These are phyloP conservation scores for Geotria australis DNA, from an alignment of 2,797 vertebrate species.

Conservation along the genomic window DNA sequence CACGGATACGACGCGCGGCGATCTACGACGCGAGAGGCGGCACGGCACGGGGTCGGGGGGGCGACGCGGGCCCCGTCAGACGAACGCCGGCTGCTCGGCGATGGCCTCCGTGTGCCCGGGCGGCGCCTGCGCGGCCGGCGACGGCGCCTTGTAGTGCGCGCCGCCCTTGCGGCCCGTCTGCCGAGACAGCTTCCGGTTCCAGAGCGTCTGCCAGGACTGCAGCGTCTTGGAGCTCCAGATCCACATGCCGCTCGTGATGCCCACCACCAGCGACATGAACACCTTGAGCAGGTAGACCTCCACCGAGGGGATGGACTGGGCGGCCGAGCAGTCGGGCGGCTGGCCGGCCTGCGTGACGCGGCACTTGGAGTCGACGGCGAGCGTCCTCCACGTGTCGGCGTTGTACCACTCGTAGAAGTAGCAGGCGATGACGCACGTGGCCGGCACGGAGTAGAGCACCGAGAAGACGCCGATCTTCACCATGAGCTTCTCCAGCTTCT, in stretches of 20 bases:
- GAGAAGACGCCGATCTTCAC: conserved; percentile 85
- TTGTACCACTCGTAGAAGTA: conserved; percentile 89
- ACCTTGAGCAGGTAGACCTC: conserved; percentile 96
- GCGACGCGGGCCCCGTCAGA: no score
- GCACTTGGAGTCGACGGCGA: conserved; percentile 38
- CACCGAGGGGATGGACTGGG: conserved; percentile 51
- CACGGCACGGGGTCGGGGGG: no score
- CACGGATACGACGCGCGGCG: no score
- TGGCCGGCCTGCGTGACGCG: conserved; percentile 17
- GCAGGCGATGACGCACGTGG: conserved; percentile 85
- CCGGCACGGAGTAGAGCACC: conserved; percentile 69
- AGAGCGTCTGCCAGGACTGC: conserved; percentile 82
- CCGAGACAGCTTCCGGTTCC: conserved; percentile 28
- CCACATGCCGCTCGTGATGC: conserved; percentile 94
- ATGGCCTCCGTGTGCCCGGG: no score
- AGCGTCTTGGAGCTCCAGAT: conserved; percentile 94
- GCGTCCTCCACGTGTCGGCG: conserved; percentile 59
- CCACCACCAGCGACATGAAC: conserved; percentile 84
- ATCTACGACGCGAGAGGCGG: no score
- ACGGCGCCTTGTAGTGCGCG: no score
- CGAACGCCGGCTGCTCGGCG: no score
- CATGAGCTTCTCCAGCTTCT: conserved; percentile 89
- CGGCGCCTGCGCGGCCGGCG: no score
- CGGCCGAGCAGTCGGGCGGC: conserved; percentile 44
- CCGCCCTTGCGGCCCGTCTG: no score